These are phyloP conservation scores for Grallaria varia DNA, from an alignment of 2,113 vertebrate genomes.

Conservation along the genomic window DNA sequence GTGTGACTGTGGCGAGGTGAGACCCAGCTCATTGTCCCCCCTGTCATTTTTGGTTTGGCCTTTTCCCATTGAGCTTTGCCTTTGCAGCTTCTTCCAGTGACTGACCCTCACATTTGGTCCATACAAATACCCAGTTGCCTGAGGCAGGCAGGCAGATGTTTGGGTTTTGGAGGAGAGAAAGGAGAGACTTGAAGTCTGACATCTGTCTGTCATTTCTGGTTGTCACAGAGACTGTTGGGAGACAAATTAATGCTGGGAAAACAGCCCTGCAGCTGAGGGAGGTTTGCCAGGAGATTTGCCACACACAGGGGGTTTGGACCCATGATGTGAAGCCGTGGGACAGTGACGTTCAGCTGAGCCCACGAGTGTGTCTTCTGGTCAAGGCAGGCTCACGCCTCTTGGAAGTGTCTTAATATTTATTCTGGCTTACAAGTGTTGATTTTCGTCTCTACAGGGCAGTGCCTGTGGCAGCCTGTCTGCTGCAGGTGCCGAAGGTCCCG, in stretches of 20 bases:
- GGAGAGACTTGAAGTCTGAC: background rate
- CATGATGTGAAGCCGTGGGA: accelerated
- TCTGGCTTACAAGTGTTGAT: background rate
- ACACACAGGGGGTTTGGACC: background rate
- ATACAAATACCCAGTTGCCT: background rate
- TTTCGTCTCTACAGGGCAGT: background rate
- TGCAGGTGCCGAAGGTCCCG: accelerated
- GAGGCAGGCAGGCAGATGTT: background rate
- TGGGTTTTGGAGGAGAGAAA: background rate
- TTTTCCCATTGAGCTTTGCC: background rate
- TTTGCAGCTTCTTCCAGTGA: background rate
- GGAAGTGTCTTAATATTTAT: background rate
- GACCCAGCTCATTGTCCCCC: background rate
- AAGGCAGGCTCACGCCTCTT: background rate
- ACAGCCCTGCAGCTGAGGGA: background rate
- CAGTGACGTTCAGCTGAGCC: background rate
- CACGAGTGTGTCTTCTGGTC: background rate
- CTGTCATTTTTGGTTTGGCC: background rate
- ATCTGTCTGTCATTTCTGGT: background rate
- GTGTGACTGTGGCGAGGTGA: accelerated
- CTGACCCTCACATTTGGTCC: background rate
- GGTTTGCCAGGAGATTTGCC: background rate
- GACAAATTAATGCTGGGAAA: background rate
- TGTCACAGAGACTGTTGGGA: background rate
- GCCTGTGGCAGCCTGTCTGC: background rate